Evolutionary conservation across 2,797 vertebrate species (phyloP).

Genomic region (Gadopsis bispinosus): DNA sequence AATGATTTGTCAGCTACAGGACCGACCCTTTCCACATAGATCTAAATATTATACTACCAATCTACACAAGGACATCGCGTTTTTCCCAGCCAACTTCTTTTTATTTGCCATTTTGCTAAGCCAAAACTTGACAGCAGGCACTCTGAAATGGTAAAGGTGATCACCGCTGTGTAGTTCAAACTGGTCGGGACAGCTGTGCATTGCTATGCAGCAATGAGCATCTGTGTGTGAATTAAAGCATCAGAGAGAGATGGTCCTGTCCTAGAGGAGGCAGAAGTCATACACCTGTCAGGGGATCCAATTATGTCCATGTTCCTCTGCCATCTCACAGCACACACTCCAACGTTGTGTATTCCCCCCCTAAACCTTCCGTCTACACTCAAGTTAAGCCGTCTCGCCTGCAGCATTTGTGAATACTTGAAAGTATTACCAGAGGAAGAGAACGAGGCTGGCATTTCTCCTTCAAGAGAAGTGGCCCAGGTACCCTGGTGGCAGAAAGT

Average conservation of each 20-base stretch:
- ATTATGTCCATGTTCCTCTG: slow-evolving; percentile 71
- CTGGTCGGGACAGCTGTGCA: slow-evolving; percentile 44
- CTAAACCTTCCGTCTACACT: slow-evolving; percentile 52
- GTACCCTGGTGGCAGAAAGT: slow-evolving; percentile 48
- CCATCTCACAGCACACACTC: slow-evolving; percentile 36
- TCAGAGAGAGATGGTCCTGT: slow-evolving; percentile 41
- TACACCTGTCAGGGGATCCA: slow-evolving; percentile 75
- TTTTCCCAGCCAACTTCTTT: not conserved
- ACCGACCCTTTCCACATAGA: not conserved
- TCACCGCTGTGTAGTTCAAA: slow-evolving; percentile 44
- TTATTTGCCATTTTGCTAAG: slow-evolving; percentile 24
- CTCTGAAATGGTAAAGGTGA: slow-evolving; percentile 45
- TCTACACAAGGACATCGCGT: not conserved
- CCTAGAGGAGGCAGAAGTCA: slow-evolving; percentile 55
- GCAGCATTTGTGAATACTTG: slow-evolving; percentile 80
- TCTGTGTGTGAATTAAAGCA: slow-evolving; percentile 50
- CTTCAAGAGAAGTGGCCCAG: slow-evolving; percentile 52
- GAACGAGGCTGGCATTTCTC: slow-evolving; percentile 58
- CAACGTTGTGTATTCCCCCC: slow-evolving; percentile 36
- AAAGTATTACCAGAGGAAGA: slow-evolving; percentile 72
- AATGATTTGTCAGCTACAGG: not conserved
- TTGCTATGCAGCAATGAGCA: slow-evolving; percentile 40
- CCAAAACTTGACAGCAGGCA: slow-evolving; percentile 17
- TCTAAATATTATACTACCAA: not conserved
- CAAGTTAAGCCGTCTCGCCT: slow-evolving; percentile 69